Conservation (phyloP, 1,140 invertebrate genomes). For the Diachasma alloeum region DNA sequence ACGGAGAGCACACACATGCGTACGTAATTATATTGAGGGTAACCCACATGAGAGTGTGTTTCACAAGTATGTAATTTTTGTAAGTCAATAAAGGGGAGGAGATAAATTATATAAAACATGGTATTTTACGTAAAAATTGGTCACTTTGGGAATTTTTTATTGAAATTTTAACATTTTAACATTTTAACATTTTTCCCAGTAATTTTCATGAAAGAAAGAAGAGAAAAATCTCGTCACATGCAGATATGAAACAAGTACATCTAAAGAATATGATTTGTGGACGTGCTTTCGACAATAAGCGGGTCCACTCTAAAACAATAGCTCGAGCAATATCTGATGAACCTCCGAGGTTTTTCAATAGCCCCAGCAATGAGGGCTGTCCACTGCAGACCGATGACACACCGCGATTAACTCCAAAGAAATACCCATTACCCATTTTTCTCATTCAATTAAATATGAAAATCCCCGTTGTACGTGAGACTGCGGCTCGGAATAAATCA, state of each 20-base stretch:
- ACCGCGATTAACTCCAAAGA: slow-evolving; percentile 61
- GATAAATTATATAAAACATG: no score
- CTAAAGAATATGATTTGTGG: neutral
- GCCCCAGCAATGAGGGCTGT: slow-evolving; percentile 58
- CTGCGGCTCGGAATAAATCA: slow-evolving; percentile 16
- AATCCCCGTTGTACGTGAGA: neutral
- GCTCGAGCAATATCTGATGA: slow-evolving; percentile 52
- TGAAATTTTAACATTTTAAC: no score
- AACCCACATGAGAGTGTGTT: no score
- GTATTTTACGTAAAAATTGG: no score
- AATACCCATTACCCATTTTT: slow-evolving; percentile 15
- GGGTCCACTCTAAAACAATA: slow-evolving; percentile 62
- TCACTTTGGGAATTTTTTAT: no score
- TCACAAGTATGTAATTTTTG: no score
- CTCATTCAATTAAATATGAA: neutral
- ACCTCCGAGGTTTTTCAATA: slow-evolving; percentile 33
- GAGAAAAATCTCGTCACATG: neutral
- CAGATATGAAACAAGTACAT: neutral
- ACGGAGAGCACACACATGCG: neutral
- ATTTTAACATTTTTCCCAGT: no score
- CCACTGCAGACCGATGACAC: slow-evolving; percentile 60
- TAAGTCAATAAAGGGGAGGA: no score
- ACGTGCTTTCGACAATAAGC: slow-evolving; percentile 37
- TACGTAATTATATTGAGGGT: no score
- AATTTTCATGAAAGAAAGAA: no score